These are phyloP conservation scores for Brachionus rotundiformis DNA, from an alignment of 1,140 invertebrate genomes.

Conservation along the genomic window DNA sequence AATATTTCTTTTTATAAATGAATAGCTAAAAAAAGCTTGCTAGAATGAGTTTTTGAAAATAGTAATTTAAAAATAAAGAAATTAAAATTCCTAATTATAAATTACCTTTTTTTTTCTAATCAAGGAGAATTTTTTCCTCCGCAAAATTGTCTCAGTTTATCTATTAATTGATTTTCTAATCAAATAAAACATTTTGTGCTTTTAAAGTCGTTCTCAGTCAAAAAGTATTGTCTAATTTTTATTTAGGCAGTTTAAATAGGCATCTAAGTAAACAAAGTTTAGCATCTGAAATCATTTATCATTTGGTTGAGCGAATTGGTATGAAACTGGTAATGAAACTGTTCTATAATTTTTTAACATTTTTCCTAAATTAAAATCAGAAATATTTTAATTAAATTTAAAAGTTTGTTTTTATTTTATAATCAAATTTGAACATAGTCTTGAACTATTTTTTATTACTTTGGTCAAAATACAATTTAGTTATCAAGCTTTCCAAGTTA, in stretches of 20 bases:
- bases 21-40: not conserved
- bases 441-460: too few species aligned
- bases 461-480: too few species aligned
- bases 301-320: too few species aligned
- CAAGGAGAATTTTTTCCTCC: slow-evolving; percentile 1
- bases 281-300: too few species aligned
- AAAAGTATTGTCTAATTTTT: not conserved
- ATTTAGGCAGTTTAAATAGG: not conserved
- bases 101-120: not conserved
- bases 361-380: too few species aligned
- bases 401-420: too few species aligned
- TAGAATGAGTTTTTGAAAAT: slow-evolving; percentile 6
- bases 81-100: slow-evolving; percentile 3
- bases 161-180: not conserved
- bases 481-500: too few species aligned
- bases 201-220: not conserved
- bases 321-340: too few species aligned
- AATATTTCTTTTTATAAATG: not conserved
- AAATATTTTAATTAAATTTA: too few species aligned
- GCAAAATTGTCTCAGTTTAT: not conserved
- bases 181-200: not conserved
- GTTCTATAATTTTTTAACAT: too few species aligned
- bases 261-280: too few species aligned
- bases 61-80: not conserved
- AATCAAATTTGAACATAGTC: too few species aligned